Evolutionary conservation across 2,888 invertebrate species (phyloP), one percentile per base, ranked within the genome.

Genomic region (Hirtodrosophila cameraria): DNA sequence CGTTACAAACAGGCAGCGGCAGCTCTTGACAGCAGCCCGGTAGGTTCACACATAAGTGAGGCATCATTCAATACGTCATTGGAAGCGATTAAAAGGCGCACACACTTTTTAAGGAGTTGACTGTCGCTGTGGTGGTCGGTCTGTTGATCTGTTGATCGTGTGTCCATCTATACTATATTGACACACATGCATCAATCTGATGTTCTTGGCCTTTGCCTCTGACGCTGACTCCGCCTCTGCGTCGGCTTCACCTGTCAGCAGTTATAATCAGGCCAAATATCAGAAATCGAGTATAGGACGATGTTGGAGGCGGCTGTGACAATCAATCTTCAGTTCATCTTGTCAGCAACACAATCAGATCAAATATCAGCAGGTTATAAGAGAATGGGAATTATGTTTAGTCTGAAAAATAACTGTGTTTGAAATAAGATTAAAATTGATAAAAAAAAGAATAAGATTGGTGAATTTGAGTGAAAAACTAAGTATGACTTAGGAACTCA

Each of bases 21-120:
- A 85, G 79, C 60, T 85, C 73, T 86, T 86, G 86, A 80, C 86
- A 86, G 84, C 80, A 61, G 67, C 77, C 80, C 65, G 86, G 84
- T 86, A 83, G 80, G 86, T 86, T 81, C 80, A 81, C 80, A 81
- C 80, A 81, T 81, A 81, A 81, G 86, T 81, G 80, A 81, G 80
- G 80, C 80, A 86, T 81, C 80, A 81, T 83, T 86, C 67, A 65
- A 79, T 71, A 83, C 65, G 86, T 83, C 80, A 81, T 73, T 83
- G 80, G 43, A 60, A 70, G 70, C 80, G 80, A 83, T 80, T 80
- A 80, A 80, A 80, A 79, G 83, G 64, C 68, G 64, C 76, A 63
- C 66, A 67, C 61, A 59, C 68, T 74, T 66, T 73, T 73, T 76
- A 80, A 84, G 79, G 81, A 84, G 71, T 62, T 63, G 46, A n/a